Conservation (phyloP, 1,140 invertebrate species). For the Thereuonema tuberculata region DNA sequence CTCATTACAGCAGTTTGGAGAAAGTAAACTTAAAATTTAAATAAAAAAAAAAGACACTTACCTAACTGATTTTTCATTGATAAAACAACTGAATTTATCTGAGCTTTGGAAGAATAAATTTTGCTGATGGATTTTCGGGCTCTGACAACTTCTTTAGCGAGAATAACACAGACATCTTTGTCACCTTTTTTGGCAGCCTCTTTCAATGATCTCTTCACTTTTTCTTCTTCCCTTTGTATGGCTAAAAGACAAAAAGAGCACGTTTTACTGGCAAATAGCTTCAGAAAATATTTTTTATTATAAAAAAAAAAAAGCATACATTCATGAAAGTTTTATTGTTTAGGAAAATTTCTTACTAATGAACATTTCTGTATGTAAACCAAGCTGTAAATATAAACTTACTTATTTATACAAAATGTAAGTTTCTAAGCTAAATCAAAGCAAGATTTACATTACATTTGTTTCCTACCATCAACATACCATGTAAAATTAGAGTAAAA, state of each 20-base stretch:
- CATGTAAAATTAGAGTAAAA: no score
- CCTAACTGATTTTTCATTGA: conserved; percentile 97
- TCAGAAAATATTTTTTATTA: conserved; percentile 7
- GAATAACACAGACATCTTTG: conserved; percentile 80
- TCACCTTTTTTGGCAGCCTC: conserved; percentile 94
- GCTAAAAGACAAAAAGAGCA: conserved; percentile 34
- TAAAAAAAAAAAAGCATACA: conserved; percentile 1
- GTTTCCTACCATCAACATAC: no score
- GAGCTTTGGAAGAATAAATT: conserved; percentile 92
- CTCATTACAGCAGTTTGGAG: no score
- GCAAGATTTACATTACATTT: no score
- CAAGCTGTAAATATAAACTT: no score
- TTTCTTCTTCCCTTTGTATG: conserved; percentile 94
- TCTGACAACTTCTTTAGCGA: conserved; percentile 89
- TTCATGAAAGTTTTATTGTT: neutral
- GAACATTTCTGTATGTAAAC: no score
- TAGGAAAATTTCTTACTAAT: no score
- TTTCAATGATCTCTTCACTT: conserved; percentile 84
- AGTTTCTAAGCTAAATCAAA: no score
- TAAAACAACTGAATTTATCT: conserved; percentile 89
- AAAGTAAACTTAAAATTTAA: neutral
- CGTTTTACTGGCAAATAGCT: no score
- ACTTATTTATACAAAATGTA: no score
- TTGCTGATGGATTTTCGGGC: conserved; percentile 80
- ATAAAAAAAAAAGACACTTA: conserved; percentile 29